These are phyloP conservation scores for Hippoglossus hippoglossus DNA, from an alignment of 2,797 vertebrate species.

Conservation along the genomic window DNA sequence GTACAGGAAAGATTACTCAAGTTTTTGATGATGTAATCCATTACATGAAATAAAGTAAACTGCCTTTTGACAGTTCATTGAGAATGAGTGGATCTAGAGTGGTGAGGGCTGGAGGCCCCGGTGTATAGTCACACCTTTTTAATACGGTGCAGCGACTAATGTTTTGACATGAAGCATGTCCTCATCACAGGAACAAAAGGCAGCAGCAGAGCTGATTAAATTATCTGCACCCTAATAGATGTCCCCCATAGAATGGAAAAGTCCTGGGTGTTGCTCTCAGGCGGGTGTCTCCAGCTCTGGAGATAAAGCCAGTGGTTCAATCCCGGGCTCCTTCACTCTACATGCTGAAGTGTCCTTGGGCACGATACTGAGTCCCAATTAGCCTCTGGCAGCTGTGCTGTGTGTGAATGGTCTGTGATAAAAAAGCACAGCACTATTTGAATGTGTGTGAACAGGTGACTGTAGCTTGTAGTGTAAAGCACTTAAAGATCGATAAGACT, in stretches of 20 bases:
- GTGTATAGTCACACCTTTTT: background rate
- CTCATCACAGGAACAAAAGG: slow-evolving; percentile 7
- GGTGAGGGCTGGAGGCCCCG: background rate
- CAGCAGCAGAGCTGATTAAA: background rate
- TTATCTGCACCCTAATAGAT: background rate
- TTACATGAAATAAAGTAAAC: slow-evolving; percentile 1
- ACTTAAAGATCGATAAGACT: no score
- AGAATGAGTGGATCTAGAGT: background rate
- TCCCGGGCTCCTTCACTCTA: no score
- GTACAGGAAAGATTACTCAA: background rate
- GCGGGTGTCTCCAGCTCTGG: no score
- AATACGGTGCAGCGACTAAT: background rate
- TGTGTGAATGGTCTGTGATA: no score
- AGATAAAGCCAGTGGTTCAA: no score
- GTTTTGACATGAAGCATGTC: background rate
- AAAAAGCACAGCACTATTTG: no score
- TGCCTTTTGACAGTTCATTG: background rate
- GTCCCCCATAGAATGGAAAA: background rate
- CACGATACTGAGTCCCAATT: no score
- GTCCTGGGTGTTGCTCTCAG: slow-evolving; percentile 4
- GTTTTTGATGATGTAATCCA: slow-evolving; percentile 3
- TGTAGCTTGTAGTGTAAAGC: no score
- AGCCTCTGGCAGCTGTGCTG: no score
- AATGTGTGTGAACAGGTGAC: no score
- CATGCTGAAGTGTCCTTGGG: no score